Percentiles rank a stretch among this genome's conserved stretches.
Evolutionary conservation across 2,888 invertebrate genomes (phyloP).

Genomic region (Rapana venosa): DNA sequence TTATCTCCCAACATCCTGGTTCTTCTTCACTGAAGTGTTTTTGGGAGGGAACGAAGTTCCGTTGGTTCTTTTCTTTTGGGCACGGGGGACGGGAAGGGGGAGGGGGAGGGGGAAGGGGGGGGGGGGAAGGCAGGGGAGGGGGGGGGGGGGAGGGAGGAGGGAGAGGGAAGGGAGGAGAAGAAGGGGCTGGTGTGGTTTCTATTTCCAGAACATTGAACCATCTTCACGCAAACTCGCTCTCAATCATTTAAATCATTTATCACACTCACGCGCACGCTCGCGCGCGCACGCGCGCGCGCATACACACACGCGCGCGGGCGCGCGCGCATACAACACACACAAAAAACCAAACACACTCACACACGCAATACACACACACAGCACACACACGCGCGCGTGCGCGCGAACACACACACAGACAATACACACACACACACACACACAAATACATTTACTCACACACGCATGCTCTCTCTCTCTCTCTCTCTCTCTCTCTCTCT

Average conservation of each 20-base stretch:
- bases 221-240: not conserved
- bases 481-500: not conserved
- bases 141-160: not conserved
- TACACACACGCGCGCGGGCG: not conserved
- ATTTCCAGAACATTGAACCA: not conserved
- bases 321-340: not conserved
- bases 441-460: constrained; percentile 1
- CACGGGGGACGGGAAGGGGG: not conserved
- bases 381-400: not conserved
- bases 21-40: no score
- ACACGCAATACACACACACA: not conserved
- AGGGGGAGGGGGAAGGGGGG: not conserved
- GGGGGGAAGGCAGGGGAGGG: not conserved
- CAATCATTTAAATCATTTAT: not conserved
- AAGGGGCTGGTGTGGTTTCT: not conserved
- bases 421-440: not conserved
- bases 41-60: no score
- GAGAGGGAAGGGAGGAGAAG: not conserved
- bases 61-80: no score
- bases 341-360: no score
- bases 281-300: not conserved
- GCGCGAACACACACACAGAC: not conserved
- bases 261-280: not conserved
- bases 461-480: constrained; percentile 1
- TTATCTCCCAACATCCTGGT: no score